Base-by-base conservation (phyloP, 2,113 vertebrate genomes). In the Delphinapterus leucas region DNA sequence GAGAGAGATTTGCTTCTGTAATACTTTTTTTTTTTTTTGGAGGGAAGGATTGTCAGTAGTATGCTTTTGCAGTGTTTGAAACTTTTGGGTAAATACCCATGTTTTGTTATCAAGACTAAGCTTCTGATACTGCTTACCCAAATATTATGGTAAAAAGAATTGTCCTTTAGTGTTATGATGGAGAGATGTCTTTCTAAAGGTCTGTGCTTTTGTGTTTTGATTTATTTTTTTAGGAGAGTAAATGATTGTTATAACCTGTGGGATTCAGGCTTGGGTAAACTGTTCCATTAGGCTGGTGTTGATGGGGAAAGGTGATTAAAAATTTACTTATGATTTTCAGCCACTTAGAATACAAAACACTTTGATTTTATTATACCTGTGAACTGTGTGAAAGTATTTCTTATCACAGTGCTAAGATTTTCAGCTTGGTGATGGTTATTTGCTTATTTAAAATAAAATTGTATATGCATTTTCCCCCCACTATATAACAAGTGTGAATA, bases 161-260 rank as follows among this genome's bases (percentile, higher is more conserved):
- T 85, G 15, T 77, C 47, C 95, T 95, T 93, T 90, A 93, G 44
- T 47, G 6, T 82, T 96, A 49, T 58, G 28, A 38, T 91, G 28
- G 87, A 94, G 76, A 93, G 47, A 71, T 74, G 63, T 83, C 70
- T 95, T 96, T 96, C 55, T 95, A 63, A 93, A 61, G 8, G 60
- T 89, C 71, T 93, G 79, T 95, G 67, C 36, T 74, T 95, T 71
- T 38, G 60, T 31, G 60, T 87, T 91, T 96, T 90, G 12, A 85
- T 81, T 79, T 97, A 58, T 68, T 26, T 92, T n/a, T 97, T 94
- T 88, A 71, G 87, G 87, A 70, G 68, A 77, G 26, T 58, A 70
- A 81, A 41, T 28, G 44, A 17, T 96, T 38, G 60, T 61, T 67
- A 68, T 96, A 87, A 95, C 28, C 33, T 84, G 3, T 93, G 68